Conservation (phyloP, 2,888 invertebrate species). For the Nipponacmea schrenckii region DNA sequence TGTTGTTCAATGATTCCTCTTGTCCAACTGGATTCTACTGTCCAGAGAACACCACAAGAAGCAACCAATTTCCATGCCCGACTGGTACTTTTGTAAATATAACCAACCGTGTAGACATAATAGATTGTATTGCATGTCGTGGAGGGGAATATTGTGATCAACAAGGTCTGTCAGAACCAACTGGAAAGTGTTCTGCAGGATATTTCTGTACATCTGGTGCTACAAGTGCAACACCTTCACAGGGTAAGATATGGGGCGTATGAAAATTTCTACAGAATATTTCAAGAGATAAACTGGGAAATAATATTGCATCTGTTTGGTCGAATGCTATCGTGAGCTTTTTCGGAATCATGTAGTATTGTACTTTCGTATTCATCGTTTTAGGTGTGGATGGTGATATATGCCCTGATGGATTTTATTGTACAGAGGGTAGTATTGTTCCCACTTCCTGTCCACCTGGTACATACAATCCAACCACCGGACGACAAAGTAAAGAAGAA, state of each 20-base stretch:
- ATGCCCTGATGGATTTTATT: constrained; percentile 62
- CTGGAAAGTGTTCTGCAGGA: constrained; percentile 51
- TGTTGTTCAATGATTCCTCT: constrained; percentile 52
- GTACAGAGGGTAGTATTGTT: constrained; percentile 50
- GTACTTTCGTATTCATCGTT: neutral
- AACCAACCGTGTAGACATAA: constrained; percentile 44
- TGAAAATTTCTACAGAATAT: too few species aligned
- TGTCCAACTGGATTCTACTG: constrained; percentile 63
- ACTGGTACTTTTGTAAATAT: constrained; percentile 58
- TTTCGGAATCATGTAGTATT: neutral
- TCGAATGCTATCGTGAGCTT: too few species aligned
- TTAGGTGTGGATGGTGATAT: constrained; percentile 47
- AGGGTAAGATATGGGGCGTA: constrained; percentile 14
- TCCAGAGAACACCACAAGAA: constrained; percentile 51
- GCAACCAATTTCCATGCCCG: constrained; percentile 58
- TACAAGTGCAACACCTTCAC: constrained; percentile 51
- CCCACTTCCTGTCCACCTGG: constrained; percentile 55
- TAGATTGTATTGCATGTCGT: constrained; percentile 57
- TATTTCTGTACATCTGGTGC: constrained; percentile 56
- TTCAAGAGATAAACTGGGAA: too few species aligned
- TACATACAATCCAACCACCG: constrained; percentile 47
- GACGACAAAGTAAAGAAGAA: constrained; percentile 40
- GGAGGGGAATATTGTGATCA: constrained; percentile 57
- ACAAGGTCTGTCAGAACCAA: constrained; percentile 45
- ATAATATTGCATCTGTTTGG: too few species aligned